Conservation (phyloP, 35 echinoderm and acorn worm species). For the Heliocidaris tuberculata region DNA sequence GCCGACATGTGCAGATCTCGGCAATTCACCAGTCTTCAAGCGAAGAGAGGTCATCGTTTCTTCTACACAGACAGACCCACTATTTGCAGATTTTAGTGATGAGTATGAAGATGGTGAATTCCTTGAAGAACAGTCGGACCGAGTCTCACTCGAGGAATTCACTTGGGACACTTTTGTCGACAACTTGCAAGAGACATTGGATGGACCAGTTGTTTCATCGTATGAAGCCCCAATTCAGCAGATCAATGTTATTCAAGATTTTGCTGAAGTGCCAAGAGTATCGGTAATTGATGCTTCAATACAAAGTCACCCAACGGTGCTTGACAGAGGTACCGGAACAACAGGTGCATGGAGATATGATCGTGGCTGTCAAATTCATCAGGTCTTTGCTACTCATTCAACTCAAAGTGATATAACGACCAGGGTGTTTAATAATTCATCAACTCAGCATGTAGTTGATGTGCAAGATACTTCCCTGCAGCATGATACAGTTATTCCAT, state of each 20-base stretch:
- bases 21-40: constrained; percentile 59
- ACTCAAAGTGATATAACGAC: constrained; percentile 20
- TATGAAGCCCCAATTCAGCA: constrained; percentile 31
- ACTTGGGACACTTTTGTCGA: constrained; percentile 42
- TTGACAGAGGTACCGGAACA: neutral
- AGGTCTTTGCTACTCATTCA: neutral
- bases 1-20: constrained; percentile 53
- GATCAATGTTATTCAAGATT: constrained; percentile 26
- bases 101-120: constrained; percentile 19
- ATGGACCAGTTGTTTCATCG: neutral
- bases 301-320: constrained; percentile 34
- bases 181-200: constrained; percentile 30
- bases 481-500: neutral
- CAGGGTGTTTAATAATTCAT: neutral
- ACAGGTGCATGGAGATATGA: neutral
- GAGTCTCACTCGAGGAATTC: constrained; percentile 15
- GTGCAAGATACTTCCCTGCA: constrained; percentile 5
- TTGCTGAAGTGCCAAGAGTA: neutral
- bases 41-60: constrained; percentile 23
- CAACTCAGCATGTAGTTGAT: constrained; percentile 26
- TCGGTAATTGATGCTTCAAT: constrained; percentile 11
- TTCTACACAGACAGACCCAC: constrained; percentile 49
- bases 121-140: neutral
- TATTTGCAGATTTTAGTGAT: constrained; percentile 40
- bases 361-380: constrained; percentile 28